Percentiles rank a stretch among this genome's conserved stretches.
Evolutionary conservation across 2,797 vertebrate genomes (phyloP).

Genomic region (Choloepus didactylus): DNA sequence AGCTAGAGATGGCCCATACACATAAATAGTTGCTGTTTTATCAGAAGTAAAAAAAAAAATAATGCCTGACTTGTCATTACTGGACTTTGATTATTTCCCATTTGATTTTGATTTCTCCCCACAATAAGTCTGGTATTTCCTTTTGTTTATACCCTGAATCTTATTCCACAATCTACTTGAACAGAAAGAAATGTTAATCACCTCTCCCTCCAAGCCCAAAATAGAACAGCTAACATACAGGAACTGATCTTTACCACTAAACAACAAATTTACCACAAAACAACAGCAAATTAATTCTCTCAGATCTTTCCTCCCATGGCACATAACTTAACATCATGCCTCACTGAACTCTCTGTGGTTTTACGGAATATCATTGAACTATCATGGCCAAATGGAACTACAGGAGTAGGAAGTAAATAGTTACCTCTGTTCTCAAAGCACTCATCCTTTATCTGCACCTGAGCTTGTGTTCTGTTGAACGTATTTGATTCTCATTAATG

Average conservation of each 20-base stretch:
- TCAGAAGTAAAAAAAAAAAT: neutral
- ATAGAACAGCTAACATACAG: slow-evolving; percentile 70
- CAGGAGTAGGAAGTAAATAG: slow-evolving; percentile 46
- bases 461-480: slow-evolving; percentile 39
- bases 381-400: neutral
- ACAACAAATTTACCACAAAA: slow-evolving; percentile 63
- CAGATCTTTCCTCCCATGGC: slow-evolving; percentile 72
- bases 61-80: slow-evolving; percentile 7
- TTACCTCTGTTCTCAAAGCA: slow-evolving; percentile 54
- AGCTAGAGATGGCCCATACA: neutral
- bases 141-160: slow-evolving; percentile 44
- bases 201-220: slow-evolving; percentile 58
- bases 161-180: slow-evolving; percentile 28
- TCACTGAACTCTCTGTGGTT: slow-evolving; percentile 66
- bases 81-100: slow-evolving; percentile 40
- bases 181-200: slow-evolving; percentile 71
- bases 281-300: slow-evolving; percentile 75
- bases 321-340: neutral
- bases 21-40: neutral
- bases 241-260: slow-evolving; percentile 73
- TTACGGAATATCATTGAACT: slow-evolving; percentile 58
- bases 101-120: slow-evolving; percentile 44
- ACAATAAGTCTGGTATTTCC: neutral
- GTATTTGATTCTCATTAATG: slow-evolving; percentile 65
- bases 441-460: slow-evolving; percentile 65